A percentile compares a stretch with the other conserved stretches of the same genome.
Evolutionary conservation across 1,140 invertebrate species (phyloP).

Genomic region (Carcinoscorpius rotundicauda): DNA sequence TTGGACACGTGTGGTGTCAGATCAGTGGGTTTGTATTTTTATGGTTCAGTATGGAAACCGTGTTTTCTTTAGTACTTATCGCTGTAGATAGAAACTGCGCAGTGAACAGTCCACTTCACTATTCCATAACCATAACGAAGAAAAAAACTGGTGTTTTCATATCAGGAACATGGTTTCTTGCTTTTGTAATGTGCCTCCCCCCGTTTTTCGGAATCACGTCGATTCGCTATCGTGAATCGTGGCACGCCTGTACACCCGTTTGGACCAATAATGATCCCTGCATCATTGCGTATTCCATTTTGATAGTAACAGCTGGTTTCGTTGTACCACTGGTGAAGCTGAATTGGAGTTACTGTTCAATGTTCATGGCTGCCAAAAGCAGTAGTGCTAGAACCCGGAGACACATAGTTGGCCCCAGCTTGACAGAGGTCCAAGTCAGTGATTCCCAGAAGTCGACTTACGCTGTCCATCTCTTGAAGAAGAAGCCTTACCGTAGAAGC

Average conservation of each 20-base stretch:
- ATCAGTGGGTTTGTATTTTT: conserved; percentile 40
- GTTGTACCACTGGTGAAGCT: conserved; percentile 51
- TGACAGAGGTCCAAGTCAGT: too few relatives aligned
- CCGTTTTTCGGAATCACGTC: conserved; percentile 5
- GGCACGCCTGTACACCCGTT: conserved; percentile 22
- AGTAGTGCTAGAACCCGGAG: conserved; percentile 54
- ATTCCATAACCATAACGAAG: conserved; percentile 60
- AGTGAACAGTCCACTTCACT: conserved; percentile 71
- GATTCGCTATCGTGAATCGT: conserved; percentile 6
- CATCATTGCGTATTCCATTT: conserved; percentile 8
- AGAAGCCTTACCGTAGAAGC: neutral
- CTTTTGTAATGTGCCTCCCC: conserved; percentile 10
- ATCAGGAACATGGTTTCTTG: conserved; percentile 28
- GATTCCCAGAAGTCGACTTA: neutral
- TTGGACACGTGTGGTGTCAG: conserved; percentile 35
- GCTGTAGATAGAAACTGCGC: conserved; percentile 76
- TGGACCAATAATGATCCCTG: conserved; percentile 10
- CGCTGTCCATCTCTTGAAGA: neutral
- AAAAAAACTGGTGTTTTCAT: conserved; percentile 55
- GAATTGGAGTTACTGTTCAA: conserved; percentile 54
- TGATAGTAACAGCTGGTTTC: conserved; percentile 37
- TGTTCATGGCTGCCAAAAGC: conserved; percentile 53
- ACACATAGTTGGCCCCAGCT: conserved; percentile 38
- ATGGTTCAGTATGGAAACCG: conserved; percentile 42
- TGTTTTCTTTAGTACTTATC: conserved; percentile 63